Evolutionary conservation across 2,113 vertebrate genomes (phyloP).

Genomic region (Coptodon bakossiorum): DNA sequence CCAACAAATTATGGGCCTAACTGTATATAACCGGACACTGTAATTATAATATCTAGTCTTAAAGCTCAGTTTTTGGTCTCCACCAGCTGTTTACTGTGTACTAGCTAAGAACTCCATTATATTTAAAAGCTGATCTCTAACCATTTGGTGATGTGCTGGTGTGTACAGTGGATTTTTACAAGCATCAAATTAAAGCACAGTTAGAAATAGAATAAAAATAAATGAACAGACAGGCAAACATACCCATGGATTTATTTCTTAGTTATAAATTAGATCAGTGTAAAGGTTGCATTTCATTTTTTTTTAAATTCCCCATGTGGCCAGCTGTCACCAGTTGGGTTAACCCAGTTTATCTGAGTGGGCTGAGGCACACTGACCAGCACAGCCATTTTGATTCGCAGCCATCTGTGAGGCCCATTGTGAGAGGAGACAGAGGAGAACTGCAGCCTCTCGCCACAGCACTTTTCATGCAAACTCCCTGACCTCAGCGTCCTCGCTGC

Average conservation of each 20-base stretch:
- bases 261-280: neutral
- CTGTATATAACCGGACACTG: neutral
- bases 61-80: neutral
- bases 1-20: neutral
- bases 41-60: neutral
- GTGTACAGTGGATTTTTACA: neutral
- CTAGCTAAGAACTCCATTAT: neutral
- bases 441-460: neutral
- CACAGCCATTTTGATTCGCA: slow-evolving; percentile 50
- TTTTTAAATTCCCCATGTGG: neutral
- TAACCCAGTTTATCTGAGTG: slow-evolving; percentile 63
- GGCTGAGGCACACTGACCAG: slow-evolving; percentile 40
- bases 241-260: neutral
- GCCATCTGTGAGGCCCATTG: slow-evolving; percentile 27
- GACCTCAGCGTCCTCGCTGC: neutral
- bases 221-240: neutral
- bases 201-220: neutral
- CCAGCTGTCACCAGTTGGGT: slow-evolving; percentile 41
- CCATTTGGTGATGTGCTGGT: neutral
- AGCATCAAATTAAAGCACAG: neutral
- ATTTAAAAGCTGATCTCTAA: neutral
- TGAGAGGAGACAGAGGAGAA: neutral
- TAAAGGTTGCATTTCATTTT: neutral
- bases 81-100: neutral
- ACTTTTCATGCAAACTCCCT: slow-evolving; percentile 2